phyloP scores from a whole-genome alignment of 1,140 invertebrate genomes.

The Hypsibius dujardini region DNA sequence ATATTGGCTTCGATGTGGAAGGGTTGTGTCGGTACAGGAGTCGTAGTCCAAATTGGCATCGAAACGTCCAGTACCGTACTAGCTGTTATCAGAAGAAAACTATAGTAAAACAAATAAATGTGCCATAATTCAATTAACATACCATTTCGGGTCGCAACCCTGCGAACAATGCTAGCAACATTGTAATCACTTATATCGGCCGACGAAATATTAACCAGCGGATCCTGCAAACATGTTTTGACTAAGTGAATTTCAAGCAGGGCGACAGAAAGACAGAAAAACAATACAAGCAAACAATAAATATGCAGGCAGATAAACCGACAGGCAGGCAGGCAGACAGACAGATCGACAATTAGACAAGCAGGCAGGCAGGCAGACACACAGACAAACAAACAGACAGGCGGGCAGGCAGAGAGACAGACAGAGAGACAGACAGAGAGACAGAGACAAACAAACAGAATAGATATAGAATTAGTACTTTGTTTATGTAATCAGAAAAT shows the following conservation, averaged over 20 bases:
- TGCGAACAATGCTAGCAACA: neutral
- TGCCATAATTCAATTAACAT: neutral
- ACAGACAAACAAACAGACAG: neutral
- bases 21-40: neutral
- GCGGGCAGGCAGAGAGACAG: neutral
- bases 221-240: too few species aligned
- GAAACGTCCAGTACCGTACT: neutral
- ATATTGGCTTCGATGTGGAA: neutral
- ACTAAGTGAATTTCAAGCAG: too few species aligned
- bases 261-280: too few species aligned
- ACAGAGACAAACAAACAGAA: neutral
- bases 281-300: too few species aligned
- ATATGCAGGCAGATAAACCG: too few species aligned
- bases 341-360: neutral
- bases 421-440: too few species aligned
- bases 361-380: neutral
- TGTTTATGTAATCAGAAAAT: neutral
- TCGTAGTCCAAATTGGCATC: neutral
- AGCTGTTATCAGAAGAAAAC: constrained; percentile 2
- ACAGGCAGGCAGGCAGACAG: too few species aligned
- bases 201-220: too few species aligned
- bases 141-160: neutral
- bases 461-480: neutral
- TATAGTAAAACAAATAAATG: neutral
- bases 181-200: neutral